Evolutionary conservation across 2,797 vertebrate genomes (phyloP).

Genomic region (Pipistrellus kuhlii): DNA sequence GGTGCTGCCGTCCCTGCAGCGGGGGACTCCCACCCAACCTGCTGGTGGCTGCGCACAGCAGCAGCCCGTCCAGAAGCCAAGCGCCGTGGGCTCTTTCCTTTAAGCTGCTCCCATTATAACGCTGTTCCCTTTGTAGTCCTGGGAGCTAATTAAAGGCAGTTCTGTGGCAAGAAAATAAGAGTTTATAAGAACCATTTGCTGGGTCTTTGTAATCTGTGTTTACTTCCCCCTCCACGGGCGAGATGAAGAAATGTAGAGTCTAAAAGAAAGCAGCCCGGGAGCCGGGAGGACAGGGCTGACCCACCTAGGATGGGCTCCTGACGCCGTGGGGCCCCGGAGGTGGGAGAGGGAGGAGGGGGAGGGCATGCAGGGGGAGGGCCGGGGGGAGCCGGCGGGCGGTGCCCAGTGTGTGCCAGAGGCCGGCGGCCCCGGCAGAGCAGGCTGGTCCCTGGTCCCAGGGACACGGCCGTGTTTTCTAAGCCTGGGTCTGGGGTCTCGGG

Average conservation of each 20-base stretch:
- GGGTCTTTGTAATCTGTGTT: constrained; percentile 90
- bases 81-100: constrained; percentile 7
- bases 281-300: neutral
- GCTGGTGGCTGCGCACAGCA: neutral
- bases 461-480: neutral
- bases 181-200: constrained; percentile 94
- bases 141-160: constrained; percentile 94
- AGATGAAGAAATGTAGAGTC: constrained; percentile 84
- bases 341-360: too few species aligned
- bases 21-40: neutral
- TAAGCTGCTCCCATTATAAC: constrained; percentile 81
- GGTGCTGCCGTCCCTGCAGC: rapidly evolving
- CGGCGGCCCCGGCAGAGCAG: neutral
- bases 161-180: constrained; percentile 87
- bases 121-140: constrained; percentile 86
- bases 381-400: neutral
- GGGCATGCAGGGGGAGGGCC: neutral
- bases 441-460: neutral
- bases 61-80: neutral
- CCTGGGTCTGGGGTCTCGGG: neutral
- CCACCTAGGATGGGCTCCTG: neutral
- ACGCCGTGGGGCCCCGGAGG: neutral
- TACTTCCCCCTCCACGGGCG: constrained; percentile 81
- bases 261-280: constrained; percentile 61
- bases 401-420: neutral